Evolutionary conservation across 2,888 invertebrate species (phyloP).

Genomic region (Troides helena): DNA sequence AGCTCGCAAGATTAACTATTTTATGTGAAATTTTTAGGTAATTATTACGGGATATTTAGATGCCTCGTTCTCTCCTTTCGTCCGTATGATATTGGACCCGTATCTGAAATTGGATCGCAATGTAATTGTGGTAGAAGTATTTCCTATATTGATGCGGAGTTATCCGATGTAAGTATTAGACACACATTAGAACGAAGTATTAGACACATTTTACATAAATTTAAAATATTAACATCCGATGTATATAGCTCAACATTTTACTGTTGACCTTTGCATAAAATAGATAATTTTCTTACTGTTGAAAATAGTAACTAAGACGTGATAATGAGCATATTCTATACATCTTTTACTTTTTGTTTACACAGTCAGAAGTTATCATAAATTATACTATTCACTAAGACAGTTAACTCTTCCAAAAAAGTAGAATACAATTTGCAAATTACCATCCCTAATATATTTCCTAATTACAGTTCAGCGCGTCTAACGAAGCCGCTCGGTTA

Average conservation of each 20-base stretch:
- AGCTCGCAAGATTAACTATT: background rate
- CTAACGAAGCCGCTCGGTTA: constrained; percentile 61
- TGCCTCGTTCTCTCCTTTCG: constrained; percentile 57
- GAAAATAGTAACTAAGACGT: too few relatives aligned
- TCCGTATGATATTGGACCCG: constrained; percentile 46
- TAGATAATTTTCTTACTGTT: too few relatives aligned
- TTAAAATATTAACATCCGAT: background rate
- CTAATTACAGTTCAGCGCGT: constrained; percentile 59
- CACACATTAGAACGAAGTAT: too few relatives aligned
- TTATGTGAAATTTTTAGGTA: constrained; percentile 44
- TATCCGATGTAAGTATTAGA: constrained; percentile 60
- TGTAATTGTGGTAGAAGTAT: constrained; percentile 61
- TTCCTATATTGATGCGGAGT: constrained; percentile 57
- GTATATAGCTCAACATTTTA: background rate
- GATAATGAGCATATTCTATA: too few relatives aligned
- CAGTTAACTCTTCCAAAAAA: too few relatives aligned
- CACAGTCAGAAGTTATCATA: too few relatives aligned
- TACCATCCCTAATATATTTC: background rate
- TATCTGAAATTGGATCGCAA: constrained; percentile 56
- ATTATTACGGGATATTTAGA: constrained; percentile 68
- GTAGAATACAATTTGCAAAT: background rate
- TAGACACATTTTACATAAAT: background rate
- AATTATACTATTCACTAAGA: too few relatives aligned
- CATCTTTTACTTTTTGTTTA: too few relatives aligned
- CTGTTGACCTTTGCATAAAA: too few relatives aligned